phyloP scores from a whole-genome alignment of 2,113 vertebrate species.

The Oreochromis spilurus region DNA sequence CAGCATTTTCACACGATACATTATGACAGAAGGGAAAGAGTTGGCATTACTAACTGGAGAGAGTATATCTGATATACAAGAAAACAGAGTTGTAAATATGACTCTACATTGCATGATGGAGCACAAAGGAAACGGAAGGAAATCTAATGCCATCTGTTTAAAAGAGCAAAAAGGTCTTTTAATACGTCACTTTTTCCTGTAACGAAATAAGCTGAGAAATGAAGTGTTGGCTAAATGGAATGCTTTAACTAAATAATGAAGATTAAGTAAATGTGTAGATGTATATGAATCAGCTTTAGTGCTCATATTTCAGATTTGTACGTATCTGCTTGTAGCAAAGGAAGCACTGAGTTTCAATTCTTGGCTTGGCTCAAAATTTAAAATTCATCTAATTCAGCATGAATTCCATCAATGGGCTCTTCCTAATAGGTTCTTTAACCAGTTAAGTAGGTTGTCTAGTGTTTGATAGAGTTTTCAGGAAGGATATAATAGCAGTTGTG shows the following conservation, averaged over 20 bases:
- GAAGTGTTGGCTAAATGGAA: neutral
- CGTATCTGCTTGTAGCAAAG: neutral
- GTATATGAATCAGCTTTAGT: neutral
- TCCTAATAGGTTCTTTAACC: neutral
- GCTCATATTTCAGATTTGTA: neutral
- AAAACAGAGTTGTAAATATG: neutral
- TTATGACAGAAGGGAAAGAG: neutral
- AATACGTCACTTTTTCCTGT: neutral
- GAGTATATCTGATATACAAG: neutral
- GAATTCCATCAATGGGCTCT: neutral
- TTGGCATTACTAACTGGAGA: neutral
- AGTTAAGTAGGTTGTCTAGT: neutral
- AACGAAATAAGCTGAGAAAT: neutral
- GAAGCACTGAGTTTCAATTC: neutral
- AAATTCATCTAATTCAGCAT: neutral
- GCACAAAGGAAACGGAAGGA: neutral
- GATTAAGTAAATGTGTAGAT: neutral
- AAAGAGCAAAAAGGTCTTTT: neutral
- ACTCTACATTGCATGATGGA: neutral
- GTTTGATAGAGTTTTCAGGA: neutral
- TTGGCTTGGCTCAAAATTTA: neutral
- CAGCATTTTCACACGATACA: neutral
- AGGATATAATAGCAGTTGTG: neutral
- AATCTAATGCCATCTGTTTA: neutral
- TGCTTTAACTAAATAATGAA: neutral